A percentile compares a stretch with the other conserved stretches of the same genome.
Evolutionary conservation across 1,140 invertebrate genomes (phyloP).

Genomic region (Drosophila nasuta): DNA sequence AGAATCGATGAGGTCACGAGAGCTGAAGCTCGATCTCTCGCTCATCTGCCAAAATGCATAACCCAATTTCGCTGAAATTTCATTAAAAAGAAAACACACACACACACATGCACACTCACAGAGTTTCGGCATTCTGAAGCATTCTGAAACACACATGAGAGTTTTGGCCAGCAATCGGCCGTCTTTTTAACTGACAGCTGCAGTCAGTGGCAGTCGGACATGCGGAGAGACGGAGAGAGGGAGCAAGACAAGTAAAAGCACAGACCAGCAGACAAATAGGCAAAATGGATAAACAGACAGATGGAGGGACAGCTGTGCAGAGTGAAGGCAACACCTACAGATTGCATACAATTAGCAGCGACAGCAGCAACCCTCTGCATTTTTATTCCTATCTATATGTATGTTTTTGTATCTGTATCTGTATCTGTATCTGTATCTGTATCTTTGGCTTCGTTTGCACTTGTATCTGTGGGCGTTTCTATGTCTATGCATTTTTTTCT

Average conservation of each 20-base stretch:
- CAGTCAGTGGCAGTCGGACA: conserved; percentile 9
- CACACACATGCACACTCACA: too few species aligned
- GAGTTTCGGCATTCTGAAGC: neutral
- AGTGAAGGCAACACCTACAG: conserved; percentile 63
- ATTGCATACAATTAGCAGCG: conserved; percentile 75
- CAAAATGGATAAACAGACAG: neutral
- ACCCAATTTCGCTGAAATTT: conserved; percentile 36
- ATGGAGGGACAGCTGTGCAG: conserved; percentile 14
- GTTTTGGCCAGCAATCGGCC: conserved; percentile 25
- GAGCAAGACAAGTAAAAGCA: neutral
- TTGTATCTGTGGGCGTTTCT: too few species aligned
- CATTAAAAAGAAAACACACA: conserved; percentile 20
- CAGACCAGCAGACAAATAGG: neutral
- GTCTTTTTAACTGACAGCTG: conserved; percentile 42
- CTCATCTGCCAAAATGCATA: conserved; percentile 13
- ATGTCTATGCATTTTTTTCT: too few species aligned
- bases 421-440: conserved; percentile 19
- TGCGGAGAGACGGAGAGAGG: neutral
- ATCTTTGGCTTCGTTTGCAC: conserved; percentile 9
- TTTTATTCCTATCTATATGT: conserved; percentile 11
- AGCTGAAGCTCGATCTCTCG: too few species aligned
- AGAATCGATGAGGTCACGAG: too few species aligned
- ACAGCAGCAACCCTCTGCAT: neutral
- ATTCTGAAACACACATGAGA: conserved; percentile 33
- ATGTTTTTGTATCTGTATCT: too few species aligned